Evolutionary conservation across 1,140 invertebrate species (phyloP), one percentile per base, ranked within the genome.

Genomic region (Orius insidiosus): DNA sequence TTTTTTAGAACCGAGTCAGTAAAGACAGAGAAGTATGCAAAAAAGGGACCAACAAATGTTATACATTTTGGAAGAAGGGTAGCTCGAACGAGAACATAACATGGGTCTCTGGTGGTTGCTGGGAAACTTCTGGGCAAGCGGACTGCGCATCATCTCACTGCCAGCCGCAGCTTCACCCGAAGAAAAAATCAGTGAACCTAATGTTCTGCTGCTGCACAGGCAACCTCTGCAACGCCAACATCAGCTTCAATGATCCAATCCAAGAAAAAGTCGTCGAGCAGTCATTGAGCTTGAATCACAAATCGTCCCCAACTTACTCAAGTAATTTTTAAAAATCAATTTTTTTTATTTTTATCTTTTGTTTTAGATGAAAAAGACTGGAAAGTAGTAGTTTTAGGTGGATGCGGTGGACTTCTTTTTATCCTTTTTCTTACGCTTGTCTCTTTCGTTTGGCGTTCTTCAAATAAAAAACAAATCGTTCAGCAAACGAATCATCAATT

Each of bases 151-250:
- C 39, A 5, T 18, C 9, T 14, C 8, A 18, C 24, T 41, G 39
- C 16, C 39, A 41, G 7, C 39, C 39, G 39, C 9, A 18, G 8
- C 24, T 19, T 33, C 47, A 48, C 10, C 50, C 41, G 57, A 55
- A 13, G 39, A 62, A 61, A 54, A 40, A 59, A 54, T 19, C 54
- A 59, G 46, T 59, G 57, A 52, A 54, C 60, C 39, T 59, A 59
- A 15, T 34, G 4, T 41, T 41, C 11, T 41, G 39, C 24, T 50
- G 51, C 31, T 50, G 51, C 38, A 34, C 45, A 2, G 48, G 45
- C 5, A 33, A 50, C 15, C 13, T 50, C 1, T 47, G 50, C 40
- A 51, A 51, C 38, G 7, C 11, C 8, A 51, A 51, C 14, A 46
- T 18, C 14, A 45, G 55, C 58, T 43, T 52, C 52, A 31, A 14